Evolutionary conservation across 2,113 vertebrate genomes (phyloP), one percentile per base, ranked within the genome.

Genomic region (Muntiacus muntjak): DNA sequence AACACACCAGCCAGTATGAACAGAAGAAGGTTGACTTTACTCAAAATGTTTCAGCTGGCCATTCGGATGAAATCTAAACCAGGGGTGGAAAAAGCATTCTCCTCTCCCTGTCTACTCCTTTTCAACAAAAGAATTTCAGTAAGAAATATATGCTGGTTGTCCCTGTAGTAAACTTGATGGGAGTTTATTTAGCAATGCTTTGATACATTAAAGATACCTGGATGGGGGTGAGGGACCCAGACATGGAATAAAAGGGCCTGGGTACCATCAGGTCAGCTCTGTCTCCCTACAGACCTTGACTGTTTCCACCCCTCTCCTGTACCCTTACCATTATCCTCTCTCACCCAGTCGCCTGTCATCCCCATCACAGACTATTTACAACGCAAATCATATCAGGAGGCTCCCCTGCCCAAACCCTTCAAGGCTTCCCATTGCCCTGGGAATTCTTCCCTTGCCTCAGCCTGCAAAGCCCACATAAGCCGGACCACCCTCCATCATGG

Each of bases 71-170:
- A 64, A 86, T 15, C 50, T 62, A 95, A 92, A 87, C 88, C 52
- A 94, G 97, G 60, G 96, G 81, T 76, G 21, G 14, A n/a, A 0
- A 19, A 89, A 90, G 47, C 30, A 11, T 28, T 23, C 79, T 58
- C 30, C 47, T 55, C 45, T 47, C 87, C 28, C 36, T 23, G 47
- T 84, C 36, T 74, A 23, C 13, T 55, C 14, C 93, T 57, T 64
- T 33, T 91, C 30, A 45, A 96, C 60, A 94, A 97, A 97, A 94
- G 57, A 95, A 97, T 74, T 92, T 50, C 97, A 95, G 54, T 81
- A 97, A 92, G 91, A 97, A 93, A 93, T 88, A 86, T 91, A 95
- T 86, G 93, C 71, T 79, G 47, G 57, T 95, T 82, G 78, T 54
- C 28, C 55, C 36, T 28, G 11, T 54, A 87, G n/a, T 6, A 67